Evolutionary conservation across 1,140 invertebrate genomes (phyloP), one percentile per base, ranked within the genome.

Genomic region (Anastrepha ludens): DNA sequence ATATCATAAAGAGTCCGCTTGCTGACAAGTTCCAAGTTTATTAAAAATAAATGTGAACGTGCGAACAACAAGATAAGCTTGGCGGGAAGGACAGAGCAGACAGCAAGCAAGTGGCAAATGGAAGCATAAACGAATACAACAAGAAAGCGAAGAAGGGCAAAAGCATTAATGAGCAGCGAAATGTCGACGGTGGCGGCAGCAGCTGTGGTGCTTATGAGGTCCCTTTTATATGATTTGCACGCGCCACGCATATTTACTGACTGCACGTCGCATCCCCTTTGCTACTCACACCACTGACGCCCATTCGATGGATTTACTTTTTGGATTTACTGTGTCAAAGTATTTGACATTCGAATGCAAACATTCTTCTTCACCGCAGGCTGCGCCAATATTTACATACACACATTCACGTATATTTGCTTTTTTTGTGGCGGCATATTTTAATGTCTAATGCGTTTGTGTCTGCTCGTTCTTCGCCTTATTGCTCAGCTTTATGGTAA

Each of bases 251-350:
- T 47, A 62, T 62, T 4, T 41, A 70, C 67, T 13, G 60, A 13
- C 11, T 5, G 60, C 60, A 5, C 39, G 2, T 55, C 6, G 50
- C 50, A 0, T 15, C 67, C 1, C 41, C 2, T 41, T 6, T 39
- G 2, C 41, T n/a, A 55, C 11, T 9, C 17, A 4, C 15, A 47
- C 2, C 11, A 17, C 67, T 9, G 5, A 74, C 50, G 6, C 50
- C 2, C 29, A 55, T 15, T 74, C 67, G 67, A n/a, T 74, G 67
- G 20, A 74, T 74, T 74, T 74, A 74, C 15, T 74, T 74, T 74
- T 3, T 41, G 67, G 41, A 74, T 74, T 74, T 74, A 41, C 15
- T 17, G 15, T 74, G 67, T 9, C 41, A 44, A 44, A 47, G 50
- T 55, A 55, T 55, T 55, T 55, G 50, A 55, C 50, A 55, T 55